Evolutionary conservation across 2,888 invertebrate genomes (phyloP).

Genomic region (Agriopis marginaria): DNA sequence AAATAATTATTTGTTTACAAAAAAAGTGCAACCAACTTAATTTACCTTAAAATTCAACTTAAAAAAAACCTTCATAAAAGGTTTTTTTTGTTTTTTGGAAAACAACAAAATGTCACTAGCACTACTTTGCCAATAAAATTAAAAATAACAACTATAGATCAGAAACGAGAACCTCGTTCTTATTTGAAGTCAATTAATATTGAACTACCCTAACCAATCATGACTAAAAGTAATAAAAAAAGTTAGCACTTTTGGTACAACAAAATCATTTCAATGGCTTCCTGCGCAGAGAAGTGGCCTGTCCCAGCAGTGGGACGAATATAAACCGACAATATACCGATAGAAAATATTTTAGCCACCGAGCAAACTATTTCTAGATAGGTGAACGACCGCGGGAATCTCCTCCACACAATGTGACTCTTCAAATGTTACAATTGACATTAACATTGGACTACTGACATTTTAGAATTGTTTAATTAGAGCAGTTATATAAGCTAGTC

Average conservation of each 20-base stretch:
- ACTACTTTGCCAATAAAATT: no score
- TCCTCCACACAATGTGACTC: conserved; percentile 41
- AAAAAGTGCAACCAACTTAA: no score
- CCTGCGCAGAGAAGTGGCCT: conserved; percentile 13
- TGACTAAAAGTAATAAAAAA: background rate
- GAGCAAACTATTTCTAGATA: conserved; percentile 46
- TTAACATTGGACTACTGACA: conserved; percentile 44
- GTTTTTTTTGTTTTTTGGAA: no score
- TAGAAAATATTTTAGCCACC: conserved; percentile 42
- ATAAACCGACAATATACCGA: conserved; percentile 30
- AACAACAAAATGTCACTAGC: no score
- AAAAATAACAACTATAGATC: no score
- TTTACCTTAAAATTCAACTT: no score
- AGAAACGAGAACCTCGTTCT: no score
- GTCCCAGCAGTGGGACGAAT: conserved; percentile 30
- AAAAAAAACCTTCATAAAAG: no score
- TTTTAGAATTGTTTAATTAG: conserved; percentile 21
- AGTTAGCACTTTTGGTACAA: background rate
- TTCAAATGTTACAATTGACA: conserved; percentile 34
- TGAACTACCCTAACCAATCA: no score
- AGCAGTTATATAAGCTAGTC: conserved; percentile 24
- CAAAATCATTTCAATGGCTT: conserved; percentile 3
- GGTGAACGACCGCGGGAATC: conserved; percentile 46
- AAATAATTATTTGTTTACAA: no score
- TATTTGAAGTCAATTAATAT: no score